Evolutionary conservation across 30 jellyfish, hydroid and myxozoan genomes (phyloP).

Genomic region (Mastigias papua): DNA sequence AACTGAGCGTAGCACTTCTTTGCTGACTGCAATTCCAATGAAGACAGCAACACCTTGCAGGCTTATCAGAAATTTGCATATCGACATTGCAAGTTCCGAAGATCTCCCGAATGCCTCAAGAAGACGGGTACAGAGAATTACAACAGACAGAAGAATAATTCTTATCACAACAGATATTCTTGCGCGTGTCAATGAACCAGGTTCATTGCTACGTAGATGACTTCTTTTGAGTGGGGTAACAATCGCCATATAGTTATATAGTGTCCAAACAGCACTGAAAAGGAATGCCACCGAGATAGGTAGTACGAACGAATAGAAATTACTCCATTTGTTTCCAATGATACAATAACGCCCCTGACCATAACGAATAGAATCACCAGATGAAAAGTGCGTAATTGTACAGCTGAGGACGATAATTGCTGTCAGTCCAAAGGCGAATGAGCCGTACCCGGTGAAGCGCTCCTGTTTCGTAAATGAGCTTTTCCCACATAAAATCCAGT

Average conservation of each 20-base stretch:
- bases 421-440: constrained; percentile 51
- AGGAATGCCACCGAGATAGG: constrained; percentile 26
- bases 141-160: neutral
- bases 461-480: constrained; percentile 20
- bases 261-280: neutral
- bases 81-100: neutral
- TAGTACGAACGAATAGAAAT: constrained; percentile 27
- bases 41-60: constrained; percentile 36
- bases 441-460: constrained; percentile 47
- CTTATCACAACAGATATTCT: neutral
- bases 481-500: constrained; percentile 5
- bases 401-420: constrained; percentile 46
- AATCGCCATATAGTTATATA: neutral
- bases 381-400: constrained; percentile 46
- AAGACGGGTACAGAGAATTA: constrained; percentile 10
- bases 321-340: constrained; percentile 31
- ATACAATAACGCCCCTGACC: constrained; percentile 41
- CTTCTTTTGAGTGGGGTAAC: neutral
- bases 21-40: constrained; percentile 37
- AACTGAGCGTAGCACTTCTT: constrained; percentile 4
- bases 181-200: neutral
- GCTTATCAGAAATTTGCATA: constrained; percentile 1
- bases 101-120: neutral
- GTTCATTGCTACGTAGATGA: neutral
- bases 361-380: constrained; percentile 24